Base-by-base conservation (phyloP, 2,888 invertebrate genomes). In the Cerastoderma edule region DNA sequence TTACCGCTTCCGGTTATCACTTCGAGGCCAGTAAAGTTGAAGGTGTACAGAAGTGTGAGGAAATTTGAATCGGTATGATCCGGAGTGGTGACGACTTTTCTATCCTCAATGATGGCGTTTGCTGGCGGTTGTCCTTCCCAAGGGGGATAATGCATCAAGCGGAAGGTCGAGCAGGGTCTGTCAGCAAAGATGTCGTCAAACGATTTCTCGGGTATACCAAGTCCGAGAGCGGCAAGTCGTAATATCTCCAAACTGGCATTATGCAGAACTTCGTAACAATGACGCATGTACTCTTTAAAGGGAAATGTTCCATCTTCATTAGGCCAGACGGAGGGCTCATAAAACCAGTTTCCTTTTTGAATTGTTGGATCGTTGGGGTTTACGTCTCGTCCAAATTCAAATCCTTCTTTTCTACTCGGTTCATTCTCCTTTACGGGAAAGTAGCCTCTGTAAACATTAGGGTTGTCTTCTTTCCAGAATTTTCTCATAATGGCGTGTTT, bases 21-120 rank as follows among this genome's bases (percentile, higher is more conserved):
- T 67, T 87, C 83, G 5, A 86, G 72, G 0, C 87, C 87, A 28
- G 68, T 71, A 57, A 81, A 85, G 63, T 83, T 44, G 53, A 86
- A 87, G 0, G 83, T 80, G 3, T 78, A 64, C 8, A 86, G 64
- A 16, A 86, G 73, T 1, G 86, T 86, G 0, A 86, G 67, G 44
- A 83, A 85, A 30, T 81, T 83, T 2, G 87, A 84, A 56, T 87
- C 87, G 1, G 84, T 80, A 44, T 87, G 87, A 22, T 83, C 83
- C 10, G 85, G 85, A 10, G 83, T 83, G 0, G 79, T 76, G 0
- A 83, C 76, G 0, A 75, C 73, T 63, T 85, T 79, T 0, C 85
- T 85, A 28, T 85, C 82, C 27, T 84, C 84, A 10, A 79, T 75
- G 10, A 48, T 39, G 13, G 83, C 84, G 16, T 72, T 75, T 35